Percentiles rank a stretch among this genome's conserved stretches.
These are phyloP conservation scores for Chironomus tentans DNA, from an alignment of 2,888 invertebrate species.

Conservation along the genomic window DNA sequence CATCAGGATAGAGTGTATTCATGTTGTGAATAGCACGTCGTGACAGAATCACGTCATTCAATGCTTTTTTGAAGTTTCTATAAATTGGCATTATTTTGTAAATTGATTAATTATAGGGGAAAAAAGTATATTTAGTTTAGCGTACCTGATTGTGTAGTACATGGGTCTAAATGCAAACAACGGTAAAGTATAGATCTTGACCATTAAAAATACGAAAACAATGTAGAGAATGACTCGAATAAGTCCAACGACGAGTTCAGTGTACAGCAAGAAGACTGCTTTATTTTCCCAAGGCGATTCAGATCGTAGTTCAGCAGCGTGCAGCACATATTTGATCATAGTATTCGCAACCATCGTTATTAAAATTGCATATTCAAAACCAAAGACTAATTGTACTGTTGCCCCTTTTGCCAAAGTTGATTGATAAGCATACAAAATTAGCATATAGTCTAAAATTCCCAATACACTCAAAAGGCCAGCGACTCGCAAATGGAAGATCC, in stretches of 20 bases:
- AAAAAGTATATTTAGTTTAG: too few species aligned
- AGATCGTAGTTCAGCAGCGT: conserved; percentile 67
- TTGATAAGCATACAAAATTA: conserved; percentile 89
- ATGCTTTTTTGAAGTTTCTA: conserved; percentile 93
- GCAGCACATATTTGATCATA: conserved; percentile 80
- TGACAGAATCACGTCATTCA: conserved; percentile 94
- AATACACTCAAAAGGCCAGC: conserved; percentile 73
- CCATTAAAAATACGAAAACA: conserved; percentile 91
- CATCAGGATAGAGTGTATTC: conserved; percentile 96
- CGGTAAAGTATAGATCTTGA: conserved; percentile 92
- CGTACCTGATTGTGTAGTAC: conserved; percentile 93
- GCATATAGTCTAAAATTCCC: conserved; percentile 73
- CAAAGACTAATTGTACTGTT: conserved; percentile 96
- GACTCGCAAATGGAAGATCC: conserved; percentile 88
- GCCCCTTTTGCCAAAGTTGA: conserved; percentile 89
- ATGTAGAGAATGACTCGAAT: conserved; percentile 80
- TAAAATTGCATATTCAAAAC: conserved; percentile 97
- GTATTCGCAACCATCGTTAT: conserved; percentile 89
- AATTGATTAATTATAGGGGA: too few species aligned
- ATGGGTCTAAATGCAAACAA: conserved; percentile 97
- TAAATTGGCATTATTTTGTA: conserved; percentile 25
- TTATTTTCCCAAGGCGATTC: conserved; percentile 99
- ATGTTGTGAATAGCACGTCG: conserved; percentile 94
- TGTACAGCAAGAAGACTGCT: conserved; percentile 92
- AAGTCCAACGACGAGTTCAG: conserved; percentile 88